phyloP scores from a whole-genome alignment of 1,140 invertebrate genomes.

The Pectinophora gossypiella region DNA sequence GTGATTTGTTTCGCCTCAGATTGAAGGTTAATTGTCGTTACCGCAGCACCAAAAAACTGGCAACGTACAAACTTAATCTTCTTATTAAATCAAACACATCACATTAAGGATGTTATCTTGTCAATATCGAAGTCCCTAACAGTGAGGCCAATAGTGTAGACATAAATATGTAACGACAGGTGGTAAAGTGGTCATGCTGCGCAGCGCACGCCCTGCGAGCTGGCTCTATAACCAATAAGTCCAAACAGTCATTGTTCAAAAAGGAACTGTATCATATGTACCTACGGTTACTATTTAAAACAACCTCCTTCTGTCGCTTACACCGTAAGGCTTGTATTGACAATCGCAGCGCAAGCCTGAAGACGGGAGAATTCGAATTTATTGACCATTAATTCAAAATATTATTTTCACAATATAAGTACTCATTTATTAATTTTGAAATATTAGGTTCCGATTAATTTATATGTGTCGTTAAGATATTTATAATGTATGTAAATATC shows the following conservation, averaged over 20 bases:
- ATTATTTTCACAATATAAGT: constrained; percentile 76
- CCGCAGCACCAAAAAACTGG: constrained; percentile 43
- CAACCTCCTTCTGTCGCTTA: constrained; percentile 17
- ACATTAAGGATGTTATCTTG: constrained; percentile 77
- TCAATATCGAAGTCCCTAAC: constrained; percentile 76
- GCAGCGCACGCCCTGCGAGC: constrained; percentile 55
- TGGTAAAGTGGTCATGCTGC: constrained; percentile 72
- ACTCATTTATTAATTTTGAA: constrained; percentile 76
- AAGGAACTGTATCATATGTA: constrained; percentile 39
- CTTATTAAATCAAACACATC: constrained; percentile 78
- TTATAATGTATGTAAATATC: constrained; percentile 74
- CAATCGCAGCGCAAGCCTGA: constrained; percentile 67
- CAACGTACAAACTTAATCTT: constrained; percentile 67
- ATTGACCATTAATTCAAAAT: constrained; percentile 76
- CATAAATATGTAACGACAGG: constrained; percentile 75
- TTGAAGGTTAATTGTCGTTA: constrained; percentile 44
- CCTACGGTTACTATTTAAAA: constrained; percentile 32
- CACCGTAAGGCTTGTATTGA: constrained; percentile 8
- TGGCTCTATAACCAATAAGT: constrained; percentile 26
- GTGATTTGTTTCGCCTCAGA: too few species aligned
- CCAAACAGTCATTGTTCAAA: constrained; percentile 25
- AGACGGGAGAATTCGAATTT: constrained; percentile 74
- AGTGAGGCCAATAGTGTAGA: constrained; percentile 74
- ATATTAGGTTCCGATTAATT: constrained; percentile 75
- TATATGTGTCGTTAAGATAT: constrained; percentile 74